Evolutionary conservation across 2,797 vertebrate genomes (phyloP).

Genomic region (Aldrovandia affinis): DNA sequence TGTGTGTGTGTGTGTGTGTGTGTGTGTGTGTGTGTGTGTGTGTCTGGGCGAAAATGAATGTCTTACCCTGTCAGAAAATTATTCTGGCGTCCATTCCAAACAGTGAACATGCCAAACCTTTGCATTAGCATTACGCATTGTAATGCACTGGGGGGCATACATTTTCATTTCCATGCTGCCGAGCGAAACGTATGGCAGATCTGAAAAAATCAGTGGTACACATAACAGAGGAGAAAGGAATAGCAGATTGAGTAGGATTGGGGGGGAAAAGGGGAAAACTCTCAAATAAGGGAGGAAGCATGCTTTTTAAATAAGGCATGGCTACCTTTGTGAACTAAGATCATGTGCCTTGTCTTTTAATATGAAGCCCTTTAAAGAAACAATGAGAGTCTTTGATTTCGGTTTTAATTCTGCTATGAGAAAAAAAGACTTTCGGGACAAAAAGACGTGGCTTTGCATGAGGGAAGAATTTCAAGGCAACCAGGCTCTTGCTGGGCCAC

Average conservation of each 20-base stretch:
- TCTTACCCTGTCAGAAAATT: constrained; percentile 66
- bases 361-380: background rate
- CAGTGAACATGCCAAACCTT: constrained; percentile 61
- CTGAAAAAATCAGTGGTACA: constrained; percentile 43
- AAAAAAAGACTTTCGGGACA: constrained; percentile 53
- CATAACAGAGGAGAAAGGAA: constrained; percentile 48
- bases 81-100: constrained; percentile 71
- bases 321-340: constrained; percentile 12
- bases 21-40: background rate
- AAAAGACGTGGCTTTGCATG: constrained; percentile 55
- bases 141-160: constrained; percentile 60
- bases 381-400: constrained; percentile 26
- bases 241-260: constrained; percentile 47
- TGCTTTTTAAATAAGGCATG: constrained; percentile 32
- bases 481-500: constrained; percentile 55
- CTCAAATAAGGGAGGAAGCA: constrained; percentile 36
- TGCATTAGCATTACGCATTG: constrained; percentile 61
- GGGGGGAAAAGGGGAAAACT: constrained; percentile 41
- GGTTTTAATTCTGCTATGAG: constrained; percentile 43
- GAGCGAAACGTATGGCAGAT: background rate
- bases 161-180: constrained; percentile 58
- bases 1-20: background rate
- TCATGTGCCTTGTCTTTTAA: background rate
- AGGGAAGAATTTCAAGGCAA: constrained; percentile 53
- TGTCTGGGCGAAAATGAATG: constrained; percentile 73